These are phyloP conservation scores for Nephrocerus scutellatus DNA, from an alignment of 2,888 invertebrate genomes.

Conservation along the genomic window DNA sequence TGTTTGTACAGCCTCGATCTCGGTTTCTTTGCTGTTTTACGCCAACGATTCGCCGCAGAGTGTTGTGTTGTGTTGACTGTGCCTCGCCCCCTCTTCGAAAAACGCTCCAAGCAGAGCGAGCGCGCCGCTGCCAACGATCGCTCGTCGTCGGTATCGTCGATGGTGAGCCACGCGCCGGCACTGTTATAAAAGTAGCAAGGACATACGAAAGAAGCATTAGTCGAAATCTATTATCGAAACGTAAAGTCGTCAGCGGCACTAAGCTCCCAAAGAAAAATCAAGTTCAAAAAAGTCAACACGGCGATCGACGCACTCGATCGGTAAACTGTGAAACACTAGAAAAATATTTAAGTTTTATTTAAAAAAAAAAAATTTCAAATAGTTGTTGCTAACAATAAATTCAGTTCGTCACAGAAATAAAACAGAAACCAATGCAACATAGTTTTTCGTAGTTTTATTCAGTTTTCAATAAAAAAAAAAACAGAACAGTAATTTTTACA, in stretches of 20 bases:
- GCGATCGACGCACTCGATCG: no score
- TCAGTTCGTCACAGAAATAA: constrained; percentile 3
- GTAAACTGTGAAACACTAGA: no score
- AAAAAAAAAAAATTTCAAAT: no score
- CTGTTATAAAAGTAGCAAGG: constrained; percentile 49
- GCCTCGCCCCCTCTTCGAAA: constrained; percentile 18
- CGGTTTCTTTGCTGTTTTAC: no score
- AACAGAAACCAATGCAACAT: not conserved
- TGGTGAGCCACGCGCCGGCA: constrained; percentile 35
- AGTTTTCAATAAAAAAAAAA: constrained; percentile 1
- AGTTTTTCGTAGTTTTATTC: not conserved
- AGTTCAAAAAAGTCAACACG: constrained; percentile 14
- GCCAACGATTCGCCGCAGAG: not conserved
- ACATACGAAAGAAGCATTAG: constrained; percentile 48
- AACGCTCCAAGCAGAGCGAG: constrained; percentile 7
- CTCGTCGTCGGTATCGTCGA: constrained; percentile 27
- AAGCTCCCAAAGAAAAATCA: constrained; percentile 5
- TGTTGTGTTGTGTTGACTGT: no score
- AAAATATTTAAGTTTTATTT: no score
- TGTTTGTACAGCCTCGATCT: not conserved
- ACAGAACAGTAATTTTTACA: not conserved
- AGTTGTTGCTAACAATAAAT: no score
- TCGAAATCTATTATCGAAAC: constrained; percentile 48
- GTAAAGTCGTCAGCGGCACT: constrained; percentile 16
- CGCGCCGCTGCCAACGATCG: constrained; percentile 9